Percentiles rank a stretch among this genome's conserved stretches.
Conservation (phyloP, 2,113 vertebrate genomes). For the Romanogobio albipinnatus region DNA sequence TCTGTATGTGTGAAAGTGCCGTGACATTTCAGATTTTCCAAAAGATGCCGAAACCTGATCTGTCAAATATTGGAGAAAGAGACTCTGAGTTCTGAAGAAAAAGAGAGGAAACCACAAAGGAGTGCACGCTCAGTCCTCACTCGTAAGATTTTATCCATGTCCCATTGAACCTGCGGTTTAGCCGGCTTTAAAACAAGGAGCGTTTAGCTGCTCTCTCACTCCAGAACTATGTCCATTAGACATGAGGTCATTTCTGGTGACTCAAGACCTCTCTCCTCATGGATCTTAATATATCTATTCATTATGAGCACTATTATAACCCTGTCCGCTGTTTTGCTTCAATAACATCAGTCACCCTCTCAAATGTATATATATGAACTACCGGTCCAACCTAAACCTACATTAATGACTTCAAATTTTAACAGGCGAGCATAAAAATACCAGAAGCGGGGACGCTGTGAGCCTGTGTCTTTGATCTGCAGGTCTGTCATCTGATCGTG, state of each 20-base stretch:
- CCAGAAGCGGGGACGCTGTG: constrained; percentile 46
- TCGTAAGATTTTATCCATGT: constrained; percentile 34
- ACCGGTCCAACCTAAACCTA: constrained; percentile 48
- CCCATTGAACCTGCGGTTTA: constrained; percentile 38
- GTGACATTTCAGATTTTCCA: constrained; percentile 26
- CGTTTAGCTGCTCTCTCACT: constrained; percentile 26
- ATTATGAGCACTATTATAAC: constrained; percentile 25
- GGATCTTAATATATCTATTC: constrained; percentile 38
- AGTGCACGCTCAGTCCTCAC: background rate
- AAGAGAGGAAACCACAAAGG: constrained; percentile 21
- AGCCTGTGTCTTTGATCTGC: constrained; percentile 57
- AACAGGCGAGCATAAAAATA: constrained; percentile 67
- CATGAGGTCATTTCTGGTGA: constrained; percentile 49
- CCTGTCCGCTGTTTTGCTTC: background rate
- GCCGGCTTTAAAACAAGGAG: constrained; percentile 25
- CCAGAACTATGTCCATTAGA: constrained; percentile 25
- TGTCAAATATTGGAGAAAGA: constrained; percentile 1
- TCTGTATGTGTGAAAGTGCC: background rate
- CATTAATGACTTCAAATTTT: constrained; percentile 58
- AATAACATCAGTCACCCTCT: constrained; percentile 1
- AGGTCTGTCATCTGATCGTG: constrained; percentile 45
- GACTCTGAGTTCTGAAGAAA: constrained; percentile 1
- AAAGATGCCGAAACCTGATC: constrained; percentile 17
- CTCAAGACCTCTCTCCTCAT: constrained; percentile 24
- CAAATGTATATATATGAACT: background rate